A percentile compares a stretch with the other conserved stretches of the same genome.
These are phyloP conservation scores for Paracentrotus lividus DNA, from an alignment of 53 echinoderm and acorn worm species.

Conservation along the genomic window DNA sequence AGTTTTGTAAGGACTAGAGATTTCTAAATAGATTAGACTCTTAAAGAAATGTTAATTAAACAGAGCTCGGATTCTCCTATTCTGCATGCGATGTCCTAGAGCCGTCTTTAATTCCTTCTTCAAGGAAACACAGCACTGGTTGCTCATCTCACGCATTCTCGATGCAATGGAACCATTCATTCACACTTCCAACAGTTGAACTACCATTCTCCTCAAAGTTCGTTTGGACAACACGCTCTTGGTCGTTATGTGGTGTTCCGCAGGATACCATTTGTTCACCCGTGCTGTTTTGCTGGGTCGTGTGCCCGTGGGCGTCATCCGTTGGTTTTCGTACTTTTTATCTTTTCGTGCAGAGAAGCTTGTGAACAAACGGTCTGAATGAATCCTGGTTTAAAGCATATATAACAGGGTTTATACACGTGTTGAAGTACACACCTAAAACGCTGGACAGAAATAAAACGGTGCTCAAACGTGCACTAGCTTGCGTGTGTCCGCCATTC, in stretches of 20 bases:
- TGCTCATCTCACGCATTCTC: background rate
- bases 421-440: background rate
- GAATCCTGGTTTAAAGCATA: background rate
- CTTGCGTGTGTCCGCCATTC: slow-evolving; percentile 7
- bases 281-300: background rate
- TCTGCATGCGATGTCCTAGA: background rate
- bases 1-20: too few species aligned
- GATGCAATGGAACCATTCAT: background rate
- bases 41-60: too few species aligned
- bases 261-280: background rate
- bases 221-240: background rate
- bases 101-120: background rate
- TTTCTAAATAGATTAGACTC: too few species aligned
- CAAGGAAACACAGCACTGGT: background rate
- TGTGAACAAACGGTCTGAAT: slow-evolving; percentile 8
- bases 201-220: background rate
- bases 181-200: background rate
- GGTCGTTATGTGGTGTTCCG: background rate
- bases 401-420: background rate
- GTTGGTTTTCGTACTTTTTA: background rate
- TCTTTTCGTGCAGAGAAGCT: background rate
- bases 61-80: background rate
- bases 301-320: background rate
- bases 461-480: background rate
- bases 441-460: background rate